Evolutionary conservation across 2,888 invertebrate species (phyloP), one percentile per base, ranked within the genome.

Genomic region (Camponotus fellah): DNA sequence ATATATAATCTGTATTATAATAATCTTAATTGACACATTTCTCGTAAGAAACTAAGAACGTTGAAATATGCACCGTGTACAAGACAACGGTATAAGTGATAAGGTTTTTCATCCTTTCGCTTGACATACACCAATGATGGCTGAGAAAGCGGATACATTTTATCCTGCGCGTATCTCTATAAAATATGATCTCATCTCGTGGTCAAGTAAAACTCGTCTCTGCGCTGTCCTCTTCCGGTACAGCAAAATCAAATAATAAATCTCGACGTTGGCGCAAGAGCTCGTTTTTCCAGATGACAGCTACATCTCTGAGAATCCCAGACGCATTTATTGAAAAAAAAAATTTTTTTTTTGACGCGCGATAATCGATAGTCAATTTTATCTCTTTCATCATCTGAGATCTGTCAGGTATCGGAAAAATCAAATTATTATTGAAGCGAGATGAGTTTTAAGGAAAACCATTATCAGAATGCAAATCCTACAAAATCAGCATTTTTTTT

Each of bases 181-280:
- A 40, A 89, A 89, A 89, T 84, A 89, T 81, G 79, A 89, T 85
- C 53, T 43, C 26, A 43, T 58, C 58, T 40, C 9, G 9, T 21
- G 69, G 77, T 64, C 69, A 49, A 26, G 32, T 32, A 60, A 68
- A 77, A 58, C 9, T 79, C 14, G 37, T 40, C 26, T 40, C 49
- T 21, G 43, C 43, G 14, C 77, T 58, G 65, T n/a, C n/a, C 17
- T 66, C 26, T 66, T 66, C n/a, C 66, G n/a, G 26, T 9, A 14
- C 0, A 56, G 34, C 17, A 17, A 10, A 68, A 79, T 69, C 80
- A 32, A 60, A 68, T 49, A 53, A 80, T 80, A 80, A 80, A 82
- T 82, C 62, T 79, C 37, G 58, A 58, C 26, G 66, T 77, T 8
- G 21, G n/a, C 17, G 21, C 40, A 60, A 60, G 21, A 69, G 58